Percentiles rank a stretch among this genome's conserved stretches.
Conservation (phyloP, 2,113 vertebrate genomes). For the Myrmecobius fasciatus region DNA sequence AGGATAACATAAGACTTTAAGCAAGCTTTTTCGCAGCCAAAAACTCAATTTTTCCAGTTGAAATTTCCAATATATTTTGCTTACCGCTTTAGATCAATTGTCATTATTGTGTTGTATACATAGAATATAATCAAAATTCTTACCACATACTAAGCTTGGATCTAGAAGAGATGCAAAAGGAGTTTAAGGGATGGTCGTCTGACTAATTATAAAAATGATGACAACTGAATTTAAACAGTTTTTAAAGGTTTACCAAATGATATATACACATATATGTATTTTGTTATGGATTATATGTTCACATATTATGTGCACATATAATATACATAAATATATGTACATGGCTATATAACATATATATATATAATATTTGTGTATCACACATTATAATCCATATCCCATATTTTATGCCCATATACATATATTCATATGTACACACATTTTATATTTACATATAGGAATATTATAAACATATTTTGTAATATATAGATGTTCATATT, state of each 20-base stretch:
- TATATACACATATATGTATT: not conserved
- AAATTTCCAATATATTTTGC: constrained; percentile 21
- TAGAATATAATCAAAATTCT: not conserved
- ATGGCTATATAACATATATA: no score
- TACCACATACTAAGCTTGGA: not conserved
- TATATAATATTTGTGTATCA: not conserved
- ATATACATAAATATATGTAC: not conserved
- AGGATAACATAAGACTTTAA: constrained; percentile 26
- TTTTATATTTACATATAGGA: not conserved
- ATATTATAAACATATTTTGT: no score
- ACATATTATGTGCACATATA: not conserved
- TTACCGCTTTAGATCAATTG: constrained; percentile 29
- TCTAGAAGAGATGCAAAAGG: not conserved
- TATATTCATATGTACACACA: not conserved
- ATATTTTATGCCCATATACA: not conserved
- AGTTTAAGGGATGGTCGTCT: not conserved
- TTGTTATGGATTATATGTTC: not conserved
- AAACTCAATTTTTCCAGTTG: constrained; percentile 4
- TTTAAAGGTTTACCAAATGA: not conserved
- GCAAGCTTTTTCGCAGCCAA: not conserved
- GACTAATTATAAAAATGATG: not conserved
- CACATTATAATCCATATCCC: not conserved
- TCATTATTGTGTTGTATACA: not conserved
- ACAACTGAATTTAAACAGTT: not conserved
- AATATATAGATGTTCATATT: no score